Percentiles rank a stretch among this genome's conserved stretches.
phyloP scores from a whole-genome alignment of 2,797 vertebrate species.

The Mallotus villosus region DNA sequence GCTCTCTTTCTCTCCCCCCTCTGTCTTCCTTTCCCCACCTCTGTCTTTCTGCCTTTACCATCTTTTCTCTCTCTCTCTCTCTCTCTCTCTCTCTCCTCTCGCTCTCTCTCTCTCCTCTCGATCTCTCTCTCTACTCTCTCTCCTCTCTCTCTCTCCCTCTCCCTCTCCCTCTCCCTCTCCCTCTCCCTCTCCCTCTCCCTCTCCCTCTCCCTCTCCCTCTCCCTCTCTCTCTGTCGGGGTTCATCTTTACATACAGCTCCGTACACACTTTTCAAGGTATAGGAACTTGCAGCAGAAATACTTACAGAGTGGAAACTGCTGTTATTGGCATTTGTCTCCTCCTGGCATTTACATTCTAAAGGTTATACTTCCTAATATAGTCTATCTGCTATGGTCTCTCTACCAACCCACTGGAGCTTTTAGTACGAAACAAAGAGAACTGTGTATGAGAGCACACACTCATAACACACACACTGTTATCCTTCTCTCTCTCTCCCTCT shows the following conservation, averaged over 20 bases:
- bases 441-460: background rate
- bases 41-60: background rate
- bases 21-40: background rate
- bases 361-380: constrained; percentile 53
- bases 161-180: no score
- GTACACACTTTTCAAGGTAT: background rate
- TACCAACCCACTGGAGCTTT: no score
- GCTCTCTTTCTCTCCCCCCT: no score
- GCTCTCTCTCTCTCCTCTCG: no score
- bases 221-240: no score
- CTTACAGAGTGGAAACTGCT: constrained; percentile 21
- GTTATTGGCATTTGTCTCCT: constrained; percentile 40
- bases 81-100: no score
- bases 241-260: background rate
- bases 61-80: background rate
- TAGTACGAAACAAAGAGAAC: no score
- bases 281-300: background rate
- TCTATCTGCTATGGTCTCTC: constrained; percentile 14
- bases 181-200: no score
- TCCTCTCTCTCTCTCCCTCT: no score
- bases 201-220: no score
- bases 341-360: constrained; percentile 62
- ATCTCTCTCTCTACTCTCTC: no score
- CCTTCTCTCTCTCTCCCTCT: background rate
- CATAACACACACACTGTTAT: background rate